Evolutionary conservation across 2,888 invertebrate genomes (phyloP), one percentile per base, ranked within the genome.

Genomic region (Tuta absoluta): DNA sequence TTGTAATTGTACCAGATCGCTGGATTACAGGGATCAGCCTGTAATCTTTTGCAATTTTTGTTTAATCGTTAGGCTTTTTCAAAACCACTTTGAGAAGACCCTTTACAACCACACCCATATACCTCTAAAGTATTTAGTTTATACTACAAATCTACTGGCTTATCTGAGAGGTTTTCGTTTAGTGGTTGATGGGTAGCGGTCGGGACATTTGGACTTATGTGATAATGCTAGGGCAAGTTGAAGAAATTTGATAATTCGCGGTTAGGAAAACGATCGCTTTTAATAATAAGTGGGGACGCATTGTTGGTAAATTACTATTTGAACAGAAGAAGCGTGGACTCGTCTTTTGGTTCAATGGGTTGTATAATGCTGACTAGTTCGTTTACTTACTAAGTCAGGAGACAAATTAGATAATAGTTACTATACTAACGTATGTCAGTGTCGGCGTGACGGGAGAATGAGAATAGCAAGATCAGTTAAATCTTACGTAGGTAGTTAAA

Each of bases 191-290:
- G 60, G 67, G 73, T 78, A 79, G 80, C 80, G 83, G 78, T 72
- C 82, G 80, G 89, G 89, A 91, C 88, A 89, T 88, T 89, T 87
- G 87, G 87, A 88, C 88, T 87, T 88, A 89, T 90, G 87, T 88
- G 89, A 88, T 91, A 90, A 90, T 90, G 73, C 84, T 88, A 89
- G 87, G 88, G 88, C 84, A 80, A 86, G 64, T 82, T 80, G 75
- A 84, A 84, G 89, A 90, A 89, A 91, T 91, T 90, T 88, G 91
- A 91, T 91, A 91, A 91, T 91, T 87, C 87, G 84, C 85, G 89
- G 91, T 89, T 90, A 85, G 84, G 78, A 77, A 85, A 89, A 87
- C 85, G 89, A 85, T 86, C 85, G 56, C 78, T 87, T 90, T 91
- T 91, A 90, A 91, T 91, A 88, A 91, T 85, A 86, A 87, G 23